A percentile compares a stretch with the other conserved stretches of the same genome.
phyloP scores from a whole-genome alignment of 1,140 invertebrate genomes.

The Rhyzopertha dominica region DNA sequence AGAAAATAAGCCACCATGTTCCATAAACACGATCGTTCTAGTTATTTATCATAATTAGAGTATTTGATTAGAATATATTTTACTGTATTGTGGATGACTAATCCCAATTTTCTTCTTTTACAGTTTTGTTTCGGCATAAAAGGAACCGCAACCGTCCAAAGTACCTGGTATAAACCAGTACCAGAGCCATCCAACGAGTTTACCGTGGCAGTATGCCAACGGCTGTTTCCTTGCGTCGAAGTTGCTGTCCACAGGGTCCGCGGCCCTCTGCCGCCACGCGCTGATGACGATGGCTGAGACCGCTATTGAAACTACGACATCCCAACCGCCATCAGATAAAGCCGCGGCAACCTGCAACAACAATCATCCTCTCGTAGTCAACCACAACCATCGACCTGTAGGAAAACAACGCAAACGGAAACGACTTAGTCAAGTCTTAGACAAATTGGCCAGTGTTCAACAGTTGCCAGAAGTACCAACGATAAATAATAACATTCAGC shows the following conservation, averaged over 20 bases:
- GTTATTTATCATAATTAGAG: not conserved
- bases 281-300: conserved; percentile 66
- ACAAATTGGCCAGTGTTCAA: conserved; percentile 57
- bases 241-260: conserved; percentile 46
- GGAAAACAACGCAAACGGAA: conserved; percentile 62
- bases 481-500: conserved; percentile 32
- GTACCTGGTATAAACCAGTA: no score
- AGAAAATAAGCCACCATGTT: no score
- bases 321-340: conserved; percentile 49
- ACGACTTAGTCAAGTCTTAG: conserved; percentile 68
- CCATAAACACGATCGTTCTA: conserved; percentile 2
- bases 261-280: conserved; percentile 55
- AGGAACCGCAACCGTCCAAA: no score
- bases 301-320: conserved; percentile 52
- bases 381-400: conserved; percentile 57
- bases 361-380: conserved; percentile 55
- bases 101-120: conserved; percentile 14
- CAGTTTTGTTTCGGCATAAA: conserved; percentile 46
- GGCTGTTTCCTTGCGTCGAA: conserved; percentile 45
- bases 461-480: conserved; percentile 16
- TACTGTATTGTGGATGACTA: no score
- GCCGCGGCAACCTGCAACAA: conserved; percentile 48
- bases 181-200: conserved; percentile 3
- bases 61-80: conserved; percentile 7
- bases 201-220: conserved; percentile 44